Conservation (phyloP, 2,113 vertebrate genomes). For the Stigmatopora argus region DNA sequence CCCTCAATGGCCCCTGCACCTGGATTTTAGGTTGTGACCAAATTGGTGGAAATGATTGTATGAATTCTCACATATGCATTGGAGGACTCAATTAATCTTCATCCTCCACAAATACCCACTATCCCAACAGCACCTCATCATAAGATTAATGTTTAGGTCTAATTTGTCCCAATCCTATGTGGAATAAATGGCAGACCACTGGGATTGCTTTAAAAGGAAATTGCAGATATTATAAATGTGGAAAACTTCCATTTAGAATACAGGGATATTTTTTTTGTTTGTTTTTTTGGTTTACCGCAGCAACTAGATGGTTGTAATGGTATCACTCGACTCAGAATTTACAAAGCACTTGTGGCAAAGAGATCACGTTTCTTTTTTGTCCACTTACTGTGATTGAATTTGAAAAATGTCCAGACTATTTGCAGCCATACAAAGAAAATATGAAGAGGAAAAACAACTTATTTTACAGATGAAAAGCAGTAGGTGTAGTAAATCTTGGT, state of each 20-base stretch:
- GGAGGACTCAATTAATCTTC: constrained; percentile 61
- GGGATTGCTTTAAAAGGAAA: constrained; percentile 33
- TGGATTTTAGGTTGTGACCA: constrained; percentile 59
- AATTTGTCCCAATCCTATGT: constrained; percentile 50
- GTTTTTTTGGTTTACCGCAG: constrained; percentile 47
- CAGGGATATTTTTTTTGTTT: constrained; percentile 45
- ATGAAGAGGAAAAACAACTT: not conserved
- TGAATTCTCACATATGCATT: constrained; percentile 49
- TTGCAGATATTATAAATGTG: constrained; percentile 45
- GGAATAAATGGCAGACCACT: constrained; percentile 6
- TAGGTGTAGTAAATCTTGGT: not conserved
- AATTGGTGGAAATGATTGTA: constrained; percentile 53
- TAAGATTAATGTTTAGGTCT: constrained; percentile 53
- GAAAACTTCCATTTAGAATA: constrained; percentile 48
- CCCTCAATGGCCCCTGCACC: constrained; percentile 54
- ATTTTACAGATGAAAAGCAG: no score
- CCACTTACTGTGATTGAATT: constrained; percentile 26
- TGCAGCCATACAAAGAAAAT: not conserved
- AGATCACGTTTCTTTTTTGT: constrained; percentile 27
- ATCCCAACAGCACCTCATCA: constrained; percentile 63
- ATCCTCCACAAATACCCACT: constrained; percentile 53
- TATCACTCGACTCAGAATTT: constrained; percentile 42
- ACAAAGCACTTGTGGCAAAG: constrained; percentile 21
- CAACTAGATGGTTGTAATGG: constrained; percentile 31
- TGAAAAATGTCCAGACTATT: not conserved